These are phyloP conservation scores for Macroramphosus scolopax DNA, from an alignment of 2,797 vertebrate species.

Conservation along the genomic window DNA sequence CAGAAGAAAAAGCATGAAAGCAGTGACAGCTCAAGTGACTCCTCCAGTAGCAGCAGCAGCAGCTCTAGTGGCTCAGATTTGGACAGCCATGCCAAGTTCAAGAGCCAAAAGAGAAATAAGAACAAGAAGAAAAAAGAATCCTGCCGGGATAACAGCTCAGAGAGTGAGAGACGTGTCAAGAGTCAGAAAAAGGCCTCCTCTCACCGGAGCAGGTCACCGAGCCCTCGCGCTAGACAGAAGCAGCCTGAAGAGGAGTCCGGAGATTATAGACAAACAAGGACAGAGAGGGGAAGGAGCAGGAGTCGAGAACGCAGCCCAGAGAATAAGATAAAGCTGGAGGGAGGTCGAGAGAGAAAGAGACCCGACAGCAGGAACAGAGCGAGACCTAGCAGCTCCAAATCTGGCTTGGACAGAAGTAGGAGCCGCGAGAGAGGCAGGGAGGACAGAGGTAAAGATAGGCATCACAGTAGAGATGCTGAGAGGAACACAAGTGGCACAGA, in stretches of 20 bases:
- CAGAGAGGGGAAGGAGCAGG: constrained; percentile 52
- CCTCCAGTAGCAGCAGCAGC: constrained; percentile 61
- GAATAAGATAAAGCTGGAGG: constrained; percentile 48
- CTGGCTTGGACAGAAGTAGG: constrained; percentile 42
- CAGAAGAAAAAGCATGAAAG: constrained; percentile 79
- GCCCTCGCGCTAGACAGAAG: constrained; percentile 68
- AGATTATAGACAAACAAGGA: constrained; percentile 50
- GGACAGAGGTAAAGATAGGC: constrained; percentile 49
- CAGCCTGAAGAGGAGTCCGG: constrained; percentile 46
- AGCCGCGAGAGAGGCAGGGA: constrained; percentile 62
- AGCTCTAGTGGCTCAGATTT: constrained; percentile 59
- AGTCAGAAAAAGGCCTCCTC: constrained; percentile 76
- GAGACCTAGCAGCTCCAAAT: constrained; percentile 47
- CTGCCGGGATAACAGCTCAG: constrained; percentile 76
- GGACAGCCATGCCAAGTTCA: constrained; percentile 69
- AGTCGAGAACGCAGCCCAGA: constrained; percentile 48
- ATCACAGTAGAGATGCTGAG: constrained; percentile 52
- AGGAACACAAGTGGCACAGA: constrained; percentile 66
- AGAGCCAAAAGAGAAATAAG: constrained; percentile 79
- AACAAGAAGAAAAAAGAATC: constrained; percentile 81
- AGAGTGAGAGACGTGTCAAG: constrained; percentile 74
- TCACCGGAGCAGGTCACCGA: constrained; percentile 72
- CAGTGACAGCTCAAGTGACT: constrained; percentile 69
- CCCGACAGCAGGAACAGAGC: constrained; percentile 58
- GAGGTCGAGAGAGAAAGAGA: constrained; percentile 59